phyloP scores from a whole-genome alignment of 2,113 vertebrate genomes.

The Oncorhynchus keta region DNA sequence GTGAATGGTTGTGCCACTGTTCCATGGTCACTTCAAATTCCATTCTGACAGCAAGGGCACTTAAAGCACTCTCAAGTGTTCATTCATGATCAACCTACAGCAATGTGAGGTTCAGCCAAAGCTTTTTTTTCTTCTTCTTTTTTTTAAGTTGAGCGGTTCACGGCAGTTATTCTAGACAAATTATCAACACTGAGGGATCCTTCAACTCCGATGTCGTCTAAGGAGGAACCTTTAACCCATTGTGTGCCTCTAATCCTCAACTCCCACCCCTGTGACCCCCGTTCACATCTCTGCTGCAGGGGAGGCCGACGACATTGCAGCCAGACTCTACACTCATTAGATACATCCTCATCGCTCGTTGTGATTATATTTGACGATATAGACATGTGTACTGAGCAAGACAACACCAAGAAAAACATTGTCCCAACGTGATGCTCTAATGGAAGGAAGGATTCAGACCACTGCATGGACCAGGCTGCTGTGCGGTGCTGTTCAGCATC shows the following conservation, averaged over 20 bases:
- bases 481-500: neutral
- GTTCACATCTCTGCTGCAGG: neutral
- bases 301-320: neutral
- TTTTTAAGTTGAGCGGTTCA: slow-evolving; percentile 34
- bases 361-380: neutral
- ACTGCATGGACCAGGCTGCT: neutral
- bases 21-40: slow-evolving; percentile 76
- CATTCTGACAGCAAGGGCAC: slow-evolving; percentile 77
- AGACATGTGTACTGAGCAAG: neutral
- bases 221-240: slow-evolving; percentile 71
- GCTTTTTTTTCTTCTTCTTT: slow-evolving; percentile 25
- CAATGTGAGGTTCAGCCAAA: slow-evolving; percentile 49
- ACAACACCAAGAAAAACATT: neutral
- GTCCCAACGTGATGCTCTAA: neutral
- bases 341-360: neutral
- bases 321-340: neutral
- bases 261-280: slow-evolving; percentile 51
- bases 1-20: neutral
- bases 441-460: neutral
- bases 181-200: slow-evolving; percentile 68
- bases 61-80: slow-evolving; percentile 66
- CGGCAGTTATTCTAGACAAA: slow-evolving; percentile 70
- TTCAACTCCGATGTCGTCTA: slow-evolving; percentile 61
- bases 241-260: slow-evolving; percentile 66
- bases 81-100: slow-evolving; percentile 67